phyloP scores from a whole-genome alignment of 2,888 invertebrate genomes.

The Drosophila cognata region DNA sequence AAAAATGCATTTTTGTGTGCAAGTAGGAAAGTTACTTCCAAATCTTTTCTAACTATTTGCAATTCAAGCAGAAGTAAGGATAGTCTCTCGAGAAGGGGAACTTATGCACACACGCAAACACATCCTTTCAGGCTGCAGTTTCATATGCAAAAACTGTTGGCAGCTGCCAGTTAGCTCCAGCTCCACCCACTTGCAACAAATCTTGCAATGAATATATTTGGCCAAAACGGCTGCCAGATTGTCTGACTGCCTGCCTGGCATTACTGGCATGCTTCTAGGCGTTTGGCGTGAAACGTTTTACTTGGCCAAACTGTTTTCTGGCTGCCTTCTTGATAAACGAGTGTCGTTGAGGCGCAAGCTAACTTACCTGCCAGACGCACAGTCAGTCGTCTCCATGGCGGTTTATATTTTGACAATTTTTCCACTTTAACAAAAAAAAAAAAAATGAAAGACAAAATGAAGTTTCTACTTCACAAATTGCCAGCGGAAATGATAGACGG shows the following conservation, averaged over 20 bases:
- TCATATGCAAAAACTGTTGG: conserved; percentile 64
- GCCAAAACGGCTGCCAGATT: conserved; percentile 49
- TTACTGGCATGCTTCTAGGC: conserved; percentile 73
- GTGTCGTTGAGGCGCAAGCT: conserved; percentile 52
- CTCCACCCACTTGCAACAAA: conserved; percentile 72
- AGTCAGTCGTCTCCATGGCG: conserved; percentile 34
- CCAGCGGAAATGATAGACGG: conserved; percentile 82
- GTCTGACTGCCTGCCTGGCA: conserved; percentile 39
- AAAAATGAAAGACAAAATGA: neutral
- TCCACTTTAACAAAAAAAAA: conserved; percentile 8
- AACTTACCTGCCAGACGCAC: conserved; percentile 47
- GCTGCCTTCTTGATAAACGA: conserved; percentile 63
- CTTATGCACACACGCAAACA: conserved; percentile 24
- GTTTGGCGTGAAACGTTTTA: conserved; percentile 77
- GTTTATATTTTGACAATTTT: conserved; percentile 78
- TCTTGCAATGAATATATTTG: conserved; percentile 84
- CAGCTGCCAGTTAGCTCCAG: neutral
- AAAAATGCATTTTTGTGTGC: conserved; percentile 46
- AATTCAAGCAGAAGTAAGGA: conserved; percentile 82
- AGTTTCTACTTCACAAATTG: conserved; percentile 71
- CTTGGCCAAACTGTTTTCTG: conserved; percentile 31
- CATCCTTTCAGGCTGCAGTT: conserved; percentile 25
- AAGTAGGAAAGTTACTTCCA: conserved; percentile 52
- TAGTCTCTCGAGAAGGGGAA: conserved; percentile 28
- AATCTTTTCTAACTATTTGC: conserved; percentile 83